These are phyloP conservation scores for Natator depressus DNA, from an alignment of 2,113 vertebrate species.

Conservation along the genomic window DNA sequence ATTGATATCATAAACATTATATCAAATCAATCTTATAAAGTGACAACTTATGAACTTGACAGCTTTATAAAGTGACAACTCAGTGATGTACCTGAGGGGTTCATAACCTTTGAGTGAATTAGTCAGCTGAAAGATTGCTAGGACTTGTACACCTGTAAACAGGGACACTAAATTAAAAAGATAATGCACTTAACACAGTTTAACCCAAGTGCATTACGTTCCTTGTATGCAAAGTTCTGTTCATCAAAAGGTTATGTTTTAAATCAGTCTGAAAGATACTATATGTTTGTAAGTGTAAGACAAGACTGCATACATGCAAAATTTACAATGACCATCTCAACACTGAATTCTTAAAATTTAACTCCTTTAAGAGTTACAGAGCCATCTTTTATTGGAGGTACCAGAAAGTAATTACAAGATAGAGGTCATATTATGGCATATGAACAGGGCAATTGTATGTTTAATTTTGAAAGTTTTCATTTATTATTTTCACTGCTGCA, in stretches of 20 bases:
- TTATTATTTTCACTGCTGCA: not conserved
- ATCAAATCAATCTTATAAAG: not conserved
- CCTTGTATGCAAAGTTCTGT: not conserved
- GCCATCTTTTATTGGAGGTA: not conserved
- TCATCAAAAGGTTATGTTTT: not conserved
- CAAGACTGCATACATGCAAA: not conserved
- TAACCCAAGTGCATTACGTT: not conserved
- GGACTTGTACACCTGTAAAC: not conserved
- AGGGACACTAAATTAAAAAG: not conserved
- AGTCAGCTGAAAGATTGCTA: not conserved
- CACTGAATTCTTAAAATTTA: not conserved
- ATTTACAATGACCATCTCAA: not conserved
- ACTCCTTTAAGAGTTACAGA: not conserved
- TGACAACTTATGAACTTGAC: not conserved
- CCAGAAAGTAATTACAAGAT: not conserved
- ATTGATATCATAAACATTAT: not conserved
- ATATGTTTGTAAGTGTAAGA: not conserved
- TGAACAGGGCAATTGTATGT: not conserved
- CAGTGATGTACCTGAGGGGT: not conserved
- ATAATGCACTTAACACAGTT: not conserved
- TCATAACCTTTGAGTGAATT: not conserved
- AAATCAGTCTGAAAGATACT: not conserved
- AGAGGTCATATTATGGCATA: not conserved
- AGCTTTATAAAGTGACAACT: not conserved
- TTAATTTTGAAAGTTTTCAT: not conserved